phyloP scores from a whole-genome alignment of 2,797 vertebrate genomes.

The Chrysocyon brachyurus region DNA sequence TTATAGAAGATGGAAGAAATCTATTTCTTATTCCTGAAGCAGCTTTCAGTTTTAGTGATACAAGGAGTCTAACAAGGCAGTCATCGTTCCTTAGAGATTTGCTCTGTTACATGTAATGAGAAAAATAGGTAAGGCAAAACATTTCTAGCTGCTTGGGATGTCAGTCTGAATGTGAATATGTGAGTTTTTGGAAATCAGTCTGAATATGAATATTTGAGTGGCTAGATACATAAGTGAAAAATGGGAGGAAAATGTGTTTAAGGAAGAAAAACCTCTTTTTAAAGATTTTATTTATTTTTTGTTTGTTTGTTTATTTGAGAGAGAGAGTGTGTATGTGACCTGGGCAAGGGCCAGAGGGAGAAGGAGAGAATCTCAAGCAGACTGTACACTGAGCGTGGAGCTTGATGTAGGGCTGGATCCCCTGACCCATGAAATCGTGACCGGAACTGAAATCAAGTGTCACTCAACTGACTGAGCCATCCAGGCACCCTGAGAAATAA shows the following conservation, averaged over 20 bases:
- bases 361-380: neutral
- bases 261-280: neutral
- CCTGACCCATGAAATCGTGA: neutral
- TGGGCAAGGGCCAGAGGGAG: neutral
- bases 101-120: neutral
- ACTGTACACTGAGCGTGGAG: neutral
- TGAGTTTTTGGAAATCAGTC: neutral
- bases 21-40: neutral
- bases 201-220: conserved; percentile 7
- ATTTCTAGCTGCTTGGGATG: neutral
- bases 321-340: neutral
- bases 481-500: neutral
- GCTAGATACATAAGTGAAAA: neutral
- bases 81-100: neutral
- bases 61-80: neutral
- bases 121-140: neutral
- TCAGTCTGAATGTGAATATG: neutral
- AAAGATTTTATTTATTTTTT: neutral
- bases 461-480: neutral
- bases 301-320: neutral
- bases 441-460: neutral
- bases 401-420: neutral
- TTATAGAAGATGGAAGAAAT: conserved; percentile 15
- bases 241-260: neutral
- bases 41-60: conserved; percentile 22